phyloP scores from a whole-genome alignment of 1,140 invertebrate genomes.

The Psix sp. region DNA sequence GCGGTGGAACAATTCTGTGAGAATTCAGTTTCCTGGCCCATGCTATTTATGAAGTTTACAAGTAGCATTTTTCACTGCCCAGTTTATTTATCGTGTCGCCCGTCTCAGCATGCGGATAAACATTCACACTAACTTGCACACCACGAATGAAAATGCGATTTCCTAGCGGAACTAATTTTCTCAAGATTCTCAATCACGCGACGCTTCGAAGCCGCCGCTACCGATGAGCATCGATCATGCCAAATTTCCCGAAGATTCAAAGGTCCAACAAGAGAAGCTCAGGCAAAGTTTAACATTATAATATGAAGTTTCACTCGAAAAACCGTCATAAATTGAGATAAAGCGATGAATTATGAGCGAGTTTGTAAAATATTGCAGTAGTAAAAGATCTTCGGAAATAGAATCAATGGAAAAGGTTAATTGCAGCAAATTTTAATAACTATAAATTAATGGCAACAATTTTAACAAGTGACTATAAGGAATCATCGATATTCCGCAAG shows the following conservation, averaged over 20 bases:
- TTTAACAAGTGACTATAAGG: too few species aligned
- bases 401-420: too few species aligned
- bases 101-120: constrained; percentile 9
- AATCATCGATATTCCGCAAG: too few species aligned
- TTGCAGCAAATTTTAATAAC: too few species aligned
- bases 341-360: too few species aligned
- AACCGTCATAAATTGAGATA: too few species aligned
- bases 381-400: too few species aligned
- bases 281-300: too few species aligned
- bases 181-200: constrained; percentile 26
- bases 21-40: constrained; percentile 35
- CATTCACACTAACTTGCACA: constrained; percentile 29
- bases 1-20: constrained; percentile 30
- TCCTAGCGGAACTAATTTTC: constrained; percentile 30
- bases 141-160: constrained; percentile 8
- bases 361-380: too few species aligned
- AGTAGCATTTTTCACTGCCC: constrained; percentile 51
- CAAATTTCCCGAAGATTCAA: constrained; percentile 6
- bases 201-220: constrained; percentile 20
- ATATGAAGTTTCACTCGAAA: too few species aligned
- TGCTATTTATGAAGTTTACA: constrained; percentile 53
- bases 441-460: too few species aligned
- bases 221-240: constrained; percentile 36
- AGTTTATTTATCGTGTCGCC: constrained; percentile 48
- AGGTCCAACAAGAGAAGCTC: too few species aligned